Evolutionary conservation across 2,797 vertebrate genomes (phyloP), one percentile per base, ranked within the genome.

Genomic region (Triplophysa yarkandensis): DNA sequence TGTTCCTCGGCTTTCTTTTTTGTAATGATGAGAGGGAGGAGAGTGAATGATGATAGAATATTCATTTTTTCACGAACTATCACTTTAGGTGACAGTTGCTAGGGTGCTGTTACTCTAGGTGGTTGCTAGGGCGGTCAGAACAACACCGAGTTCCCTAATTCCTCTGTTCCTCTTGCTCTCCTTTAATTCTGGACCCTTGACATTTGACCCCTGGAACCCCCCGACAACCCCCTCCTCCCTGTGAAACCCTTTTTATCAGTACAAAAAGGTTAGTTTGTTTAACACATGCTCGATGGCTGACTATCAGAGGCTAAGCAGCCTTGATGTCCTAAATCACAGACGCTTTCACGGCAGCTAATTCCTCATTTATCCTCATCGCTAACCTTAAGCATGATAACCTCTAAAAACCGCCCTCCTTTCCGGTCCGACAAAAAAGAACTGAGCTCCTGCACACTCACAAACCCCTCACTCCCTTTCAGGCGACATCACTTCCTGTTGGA

Each of bases 181-280:
- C 70, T 74, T 76, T 83, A 73, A 73, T 64, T 63, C 70, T 63
- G 83, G 80, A 81, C 82, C 83, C 78, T 76, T 83, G 54, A 83
- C 75, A 68, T 68, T 76, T 85, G 83, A 77, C 80, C 79, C 84
- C 79, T 80, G 85, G 83, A 82, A 79, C 55, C 72, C 72, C 69
- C 80, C 83, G 85, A 78, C 76, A 46, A 17, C 14, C 77, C 70
- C 78, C 82, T 65, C 81, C 54, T 74, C 66, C 81, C 60, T 62
- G 77, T 71, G 85, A 86, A 85, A 52, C 58, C 71, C 78, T 85
- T 85, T n/a, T 86, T 82, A 83, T 86, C 86, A 90, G 87, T 89
- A 84, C 82, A 86, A 87, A 27, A 89, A 89, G 88, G 89, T 91
- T 87, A 86, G 82, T 83, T 70, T 9, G 28, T 67, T 73, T 66